These are phyloP conservation scores for Rattus norvegicus DNA, from an alignment of 2,113 vertebrate species.

Conservation along the genomic window GRCr8 NC_086023.1:170996501-170997000, in stretches of 20 bases:
- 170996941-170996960: rapidly evolving
- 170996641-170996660: background rate
- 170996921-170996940: background rate
- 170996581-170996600: background rate
- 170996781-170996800: background rate
- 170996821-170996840: background rate
- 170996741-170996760: background rate
- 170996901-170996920: background rate
- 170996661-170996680: background rate
- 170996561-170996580: constrained; percentile 83
- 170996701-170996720: background rate
- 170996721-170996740: background rate
- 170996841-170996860: background rate
- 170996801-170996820: background rate
- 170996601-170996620: background rate
- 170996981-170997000: background rate
- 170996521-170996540: constrained; percentile 86
- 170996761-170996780: background rate
- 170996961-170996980: background rate
- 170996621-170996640: background rate
- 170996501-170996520: constrained; percentile 84
- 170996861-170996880: background rate
- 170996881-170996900: no score
- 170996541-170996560: constrained; percentile 81
- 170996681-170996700: rapidly evolving